These are phyloP conservation scores for Saccostrea cuccullata DNA, from an alignment of 1,140 invertebrate genomes.

Conservation along the genomic window DNA sequence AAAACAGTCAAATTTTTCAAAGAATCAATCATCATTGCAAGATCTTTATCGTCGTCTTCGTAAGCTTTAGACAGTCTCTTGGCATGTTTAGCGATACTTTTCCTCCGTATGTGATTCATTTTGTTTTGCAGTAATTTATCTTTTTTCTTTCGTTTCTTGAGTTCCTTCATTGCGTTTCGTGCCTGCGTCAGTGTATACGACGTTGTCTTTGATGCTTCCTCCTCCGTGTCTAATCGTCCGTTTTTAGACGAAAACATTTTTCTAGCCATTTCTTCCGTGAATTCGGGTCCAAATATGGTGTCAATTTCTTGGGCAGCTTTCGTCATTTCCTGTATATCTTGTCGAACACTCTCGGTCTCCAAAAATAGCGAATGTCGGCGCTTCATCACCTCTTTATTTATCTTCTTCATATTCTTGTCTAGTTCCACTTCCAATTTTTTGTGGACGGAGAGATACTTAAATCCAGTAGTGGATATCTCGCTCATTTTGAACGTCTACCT, in stretches of 20 bases:
- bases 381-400: background rate
- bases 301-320: background rate
- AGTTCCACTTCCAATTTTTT: constrained; percentile 7
- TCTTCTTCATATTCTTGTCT: constrained; percentile 4
- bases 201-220: background rate
- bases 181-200: constrained; percentile 5
- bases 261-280: background rate
- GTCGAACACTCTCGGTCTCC: background rate
- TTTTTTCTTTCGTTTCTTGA: background rate
- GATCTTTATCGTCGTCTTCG: background rate
- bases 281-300: constrained; percentile 4
- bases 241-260: background rate
- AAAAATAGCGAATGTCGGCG: background rate
- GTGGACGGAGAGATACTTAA: background rate
- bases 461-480: constrained; percentile 1
- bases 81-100: background rate
- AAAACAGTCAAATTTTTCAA: background rate
- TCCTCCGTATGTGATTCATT: background rate
- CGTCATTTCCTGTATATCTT: background rate
- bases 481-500: background rate
- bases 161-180: constrained; percentile 10
- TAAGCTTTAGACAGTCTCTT: background rate
- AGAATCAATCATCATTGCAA: background rate
- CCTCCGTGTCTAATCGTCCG: background rate
- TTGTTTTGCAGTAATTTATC: background rate